Base-by-base conservation (phyloP, 2,113 vertebrate species). In the Solenodon paradoxus region DNA sequence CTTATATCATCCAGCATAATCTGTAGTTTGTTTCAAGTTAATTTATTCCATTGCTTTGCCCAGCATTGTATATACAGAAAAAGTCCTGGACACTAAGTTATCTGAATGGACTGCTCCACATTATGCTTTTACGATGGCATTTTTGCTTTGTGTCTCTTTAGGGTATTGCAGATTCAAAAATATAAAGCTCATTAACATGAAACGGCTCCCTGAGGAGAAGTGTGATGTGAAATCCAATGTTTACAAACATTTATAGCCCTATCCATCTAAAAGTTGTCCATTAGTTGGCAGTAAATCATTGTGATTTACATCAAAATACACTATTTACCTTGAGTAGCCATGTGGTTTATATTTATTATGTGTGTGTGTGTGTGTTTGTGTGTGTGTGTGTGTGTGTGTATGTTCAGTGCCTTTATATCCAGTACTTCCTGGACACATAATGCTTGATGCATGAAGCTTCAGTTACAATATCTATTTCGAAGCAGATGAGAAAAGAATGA, bases 181-280 rank as follows among this genome's bases (percentile, higher is more conserved):
- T 93, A 87, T 71, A 95, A 96, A 93, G 45, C 74, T 87, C 45
- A 90, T 95, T 97, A 96, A 89, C 55, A 89, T 84, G 51, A 89
- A 92, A 75, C 64, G 77, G 64, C 78, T 95, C 87, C 57, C 87
- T 71, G 49, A 88, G 68, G 92, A 75, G 19, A 59, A 6, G 2
- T 47, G 38, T 59, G 86, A 86, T 86, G 69, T 71, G 75, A 61
- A 94, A 79, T 69, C 30, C 61, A 88, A 79, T 80, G 89, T 97
- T 95, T 95, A 92, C 90, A 93, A 95, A 95, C 74, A 95, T 51
- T 87, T 94, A 96, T 66, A 92, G 79, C 42, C 40, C 64, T 77
- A 92, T 96, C 26, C 74, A 94, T 95, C 95, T 87, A 79, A 93
- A 92, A 92, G 28, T 81, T 86, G 15, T 61, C 69, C n/a, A 45